Base-by-base conservation (phyloP, 2,797 vertebrate genomes). In the Chromis chromis region DNA sequence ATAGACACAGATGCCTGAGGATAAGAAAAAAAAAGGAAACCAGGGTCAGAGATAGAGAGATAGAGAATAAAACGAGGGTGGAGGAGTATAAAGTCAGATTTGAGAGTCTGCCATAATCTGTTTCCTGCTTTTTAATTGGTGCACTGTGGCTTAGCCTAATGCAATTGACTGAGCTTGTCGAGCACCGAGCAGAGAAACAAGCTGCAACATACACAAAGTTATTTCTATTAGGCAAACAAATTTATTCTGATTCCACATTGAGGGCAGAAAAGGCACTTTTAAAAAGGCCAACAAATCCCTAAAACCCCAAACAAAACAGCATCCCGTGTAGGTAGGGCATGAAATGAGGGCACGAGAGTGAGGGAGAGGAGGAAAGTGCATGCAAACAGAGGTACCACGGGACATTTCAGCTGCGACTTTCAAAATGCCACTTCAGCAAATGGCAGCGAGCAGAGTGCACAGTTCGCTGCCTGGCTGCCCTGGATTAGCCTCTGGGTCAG, bases 401-500 rank as follows among this genome's bases (percentile, higher is more conserved):
- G 85, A 87, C 79, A 63, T 89, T 90, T 91, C 85, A 88, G 89
- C 88, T 75, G 85, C 57, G 76, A 79, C 81, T 79, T 53, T 90
- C 70, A 88, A 84, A 90, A 86, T 55, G 86, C 88, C 88, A 71
- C 85, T 86, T 87, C 86, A 89, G 90, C 83, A 83, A 85, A 87
- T 66, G 82, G 86, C 85, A 86, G 87, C 87, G 87, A 83, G 84
- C 79, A 72, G 56, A 81, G 76, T 28, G 82, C 78, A 84, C 79
- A 78, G 76, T 74, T 79, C 77, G 40, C 85, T 86, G 84, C 85
- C 83, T 77, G 65, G 63, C 76, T 62, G 78, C 72, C 86, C 88
- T 64, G 88, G 88, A 88, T 90, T 91, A 89, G 86, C 86, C 89
- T 86, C 73, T 84, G 81, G 89, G 89, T 91, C 88, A 86, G 88